Evolutionary conservation across 1,140 invertebrate species (phyloP).

Genomic region (Aleiodes sp.): DNA sequence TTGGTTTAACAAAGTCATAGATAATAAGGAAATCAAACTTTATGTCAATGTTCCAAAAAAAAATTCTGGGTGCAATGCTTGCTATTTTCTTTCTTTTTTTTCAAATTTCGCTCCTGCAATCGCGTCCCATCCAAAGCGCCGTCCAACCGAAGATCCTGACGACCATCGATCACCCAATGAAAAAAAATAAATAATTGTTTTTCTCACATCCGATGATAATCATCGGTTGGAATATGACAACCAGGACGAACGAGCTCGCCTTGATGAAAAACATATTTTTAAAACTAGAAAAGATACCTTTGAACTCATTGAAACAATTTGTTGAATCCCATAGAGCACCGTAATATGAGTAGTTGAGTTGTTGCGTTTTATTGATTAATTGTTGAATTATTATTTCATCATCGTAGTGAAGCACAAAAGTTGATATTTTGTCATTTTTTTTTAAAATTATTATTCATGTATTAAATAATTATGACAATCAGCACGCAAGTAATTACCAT

Average conservation of each 20-base stretch:
- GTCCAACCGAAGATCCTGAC: constrained; percentile 33
- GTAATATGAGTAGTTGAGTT: neutral
- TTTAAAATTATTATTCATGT: neutral
- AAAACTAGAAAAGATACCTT: neutral
- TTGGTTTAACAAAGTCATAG: neutral
- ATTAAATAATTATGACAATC: neutral
- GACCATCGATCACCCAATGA: constrained; percentile 3
- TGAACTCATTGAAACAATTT: neutral
- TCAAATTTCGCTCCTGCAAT: constrained; percentile 22
- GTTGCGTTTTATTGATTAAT: neutral
- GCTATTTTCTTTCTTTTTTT: neutral
- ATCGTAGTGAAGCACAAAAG: constrained; percentile 20
- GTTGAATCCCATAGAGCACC: neutral
- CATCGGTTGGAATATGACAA: constrained; percentile 1
- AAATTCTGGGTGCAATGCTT: neutral
- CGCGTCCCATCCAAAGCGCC: constrained; percentile 32
- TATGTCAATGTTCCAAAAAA: too few relatives aligned
- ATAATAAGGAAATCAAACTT: too few relatives aligned
- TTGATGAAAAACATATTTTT: neutral
- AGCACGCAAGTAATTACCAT: constrained; percentile 8
- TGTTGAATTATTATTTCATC: constrained; percentile 14
- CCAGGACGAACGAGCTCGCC: neutral
- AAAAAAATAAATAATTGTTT: neutral
- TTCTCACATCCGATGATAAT: neutral
- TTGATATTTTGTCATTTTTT: neutral